Percentiles rank a stretch among this genome's conserved stretches.
These are phyloP conservation scores for Podabrus alpinus DNA, from an alignment of 2,888 invertebrate genomes.

Conservation along the genomic window DNA sequence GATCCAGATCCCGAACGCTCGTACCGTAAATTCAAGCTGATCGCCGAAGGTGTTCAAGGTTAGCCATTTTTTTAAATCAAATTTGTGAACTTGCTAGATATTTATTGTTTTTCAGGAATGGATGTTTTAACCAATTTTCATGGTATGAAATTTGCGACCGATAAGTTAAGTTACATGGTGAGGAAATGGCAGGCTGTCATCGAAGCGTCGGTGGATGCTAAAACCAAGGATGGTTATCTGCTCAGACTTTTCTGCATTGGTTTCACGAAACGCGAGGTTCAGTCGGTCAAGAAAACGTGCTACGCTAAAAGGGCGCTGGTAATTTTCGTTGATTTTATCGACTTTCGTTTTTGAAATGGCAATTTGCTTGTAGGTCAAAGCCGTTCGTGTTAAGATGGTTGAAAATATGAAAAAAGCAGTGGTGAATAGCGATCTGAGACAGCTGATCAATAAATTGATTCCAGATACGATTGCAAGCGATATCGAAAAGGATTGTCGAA, in stretches of 20 bases:
- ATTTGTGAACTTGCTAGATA: neutral
- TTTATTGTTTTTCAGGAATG: conserved; percentile 54
- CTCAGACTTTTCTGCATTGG: conserved; percentile 98
- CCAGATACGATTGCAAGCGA: conserved; percentile 99
- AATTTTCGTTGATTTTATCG: conserved; percentile 7
- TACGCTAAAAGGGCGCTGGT: conserved; percentile 99
- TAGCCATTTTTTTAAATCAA: neutral
- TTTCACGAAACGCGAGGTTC: conserved; percentile 94
- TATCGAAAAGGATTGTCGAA: conserved; percentile 96
- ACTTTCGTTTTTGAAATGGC: neutral
- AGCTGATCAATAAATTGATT: conserved; percentile 94
- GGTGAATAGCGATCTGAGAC: conserved; percentile 86
- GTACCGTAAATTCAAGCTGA: conserved; percentile 96
- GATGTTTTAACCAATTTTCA: conserved; percentile 99
- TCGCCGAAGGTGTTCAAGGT: conserved; percentile 97
- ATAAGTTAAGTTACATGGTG: conserved; percentile 98
- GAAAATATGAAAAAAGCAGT: conserved; percentile 95
- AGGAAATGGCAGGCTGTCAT: conserved; percentile 99
- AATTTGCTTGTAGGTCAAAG: conserved; percentile 65
- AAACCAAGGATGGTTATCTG: conserved; percentile 96
- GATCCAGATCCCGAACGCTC: conserved; percentile 95
- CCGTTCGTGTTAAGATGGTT: conserved; percentile 97
- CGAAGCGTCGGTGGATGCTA: conserved; percentile 96
- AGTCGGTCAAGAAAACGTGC: conserved; percentile 95
- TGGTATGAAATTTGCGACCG: conserved; percentile 99